Base-by-base conservation (phyloP, 53 echinoderm and acorn worm genomes). In the Echinarachnius parma region DNA sequence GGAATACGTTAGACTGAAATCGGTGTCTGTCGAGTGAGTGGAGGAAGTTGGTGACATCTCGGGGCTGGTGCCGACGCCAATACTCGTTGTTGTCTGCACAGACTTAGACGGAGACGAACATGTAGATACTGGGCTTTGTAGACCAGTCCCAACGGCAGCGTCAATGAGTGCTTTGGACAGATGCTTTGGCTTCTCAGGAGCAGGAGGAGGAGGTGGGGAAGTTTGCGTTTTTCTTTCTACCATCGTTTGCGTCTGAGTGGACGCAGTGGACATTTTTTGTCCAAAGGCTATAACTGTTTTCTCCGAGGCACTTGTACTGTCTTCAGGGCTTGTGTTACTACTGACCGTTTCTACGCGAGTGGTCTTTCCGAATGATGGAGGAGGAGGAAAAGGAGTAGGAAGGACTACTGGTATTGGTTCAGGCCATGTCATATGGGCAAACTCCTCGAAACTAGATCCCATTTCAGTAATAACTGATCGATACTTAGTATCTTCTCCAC, bases 11-110 rank as follows among this genome's bases (percentile, higher is more conserved):
- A 70, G 48, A 37, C 61, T 81, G 18, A 84, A 84, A 32, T 89
- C 89, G 33, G 89, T 84, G 49, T 89, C 89, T 4, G 89, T 80
- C 21, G 89, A 84, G 34, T 84, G 80, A 2, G 86, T 86, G 22
- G 93, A 93, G 1, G 93, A 89, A 0, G 93, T 77, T 15, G 93
- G 86, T 23, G 89, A 89, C 54, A 82, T 78, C 46, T 95, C 96
- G 10, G 90, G 87, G 53, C 91, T 91, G 0, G 87, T 91, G 25
- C 91, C 96, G 8, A 95, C 87, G 20, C 84, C 91, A 20, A 87
- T 79, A 47, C 86, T 85, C 15, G 82, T 66, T 4, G 90, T 90
- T 4, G 90, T 90, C 25, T 80, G 80, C 5, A 65, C 66, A 34
- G 75, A 79, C 21, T 36, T 54, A 19, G 68, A 47, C 46, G 83